Evolutionary conservation across 2,797 vertebrate genomes (phyloP).

Genomic region (Ambastaia sidthimunki): DNA sequence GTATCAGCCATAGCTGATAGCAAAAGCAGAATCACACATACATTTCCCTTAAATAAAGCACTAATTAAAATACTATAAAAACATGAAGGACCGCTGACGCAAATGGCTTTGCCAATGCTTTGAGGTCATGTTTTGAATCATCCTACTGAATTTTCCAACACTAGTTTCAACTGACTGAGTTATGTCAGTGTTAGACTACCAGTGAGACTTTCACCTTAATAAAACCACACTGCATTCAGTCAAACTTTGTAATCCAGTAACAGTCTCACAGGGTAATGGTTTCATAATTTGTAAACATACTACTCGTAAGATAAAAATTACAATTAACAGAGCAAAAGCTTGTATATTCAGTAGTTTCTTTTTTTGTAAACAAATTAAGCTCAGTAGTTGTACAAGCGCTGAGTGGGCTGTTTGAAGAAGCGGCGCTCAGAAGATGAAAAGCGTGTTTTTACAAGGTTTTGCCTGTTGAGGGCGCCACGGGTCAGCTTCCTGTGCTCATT

Average conservation of each 20-base stretch:
- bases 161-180: background rate
- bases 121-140: background rate
- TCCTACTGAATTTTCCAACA: background rate
- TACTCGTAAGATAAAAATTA: background rate
- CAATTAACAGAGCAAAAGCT: background rate
- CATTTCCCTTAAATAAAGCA: background rate
- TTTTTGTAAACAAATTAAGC: background rate
- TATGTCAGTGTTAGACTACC: slow-evolving; percentile 30
- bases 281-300: slow-evolving; percentile 10
- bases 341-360: no score
- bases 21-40: slow-evolving; percentile 16
- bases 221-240: slow-evolving; percentile 8
- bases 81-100: slow-evolving; percentile 6
- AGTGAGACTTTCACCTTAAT: slow-evolving; percentile 1
- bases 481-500: slow-evolving; percentile 71
- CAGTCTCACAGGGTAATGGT: slow-evolving; percentile 22
- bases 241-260: background rate
- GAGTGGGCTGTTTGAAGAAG: slow-evolving; percentile 77
- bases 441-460: slow-evolving; percentile 72
- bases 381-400: slow-evolving; percentile 77
- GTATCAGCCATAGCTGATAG: slow-evolving; percentile 5
- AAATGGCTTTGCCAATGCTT: background rate
- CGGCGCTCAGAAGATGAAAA: slow-evolving; percentile 66
- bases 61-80: background rate
- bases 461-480: slow-evolving; percentile 72